These are phyloP conservation scores for Salvelinus fontinalis DNA, from an alignment of 2,113 vertebrate species.

Conservation along the genomic window DNA sequence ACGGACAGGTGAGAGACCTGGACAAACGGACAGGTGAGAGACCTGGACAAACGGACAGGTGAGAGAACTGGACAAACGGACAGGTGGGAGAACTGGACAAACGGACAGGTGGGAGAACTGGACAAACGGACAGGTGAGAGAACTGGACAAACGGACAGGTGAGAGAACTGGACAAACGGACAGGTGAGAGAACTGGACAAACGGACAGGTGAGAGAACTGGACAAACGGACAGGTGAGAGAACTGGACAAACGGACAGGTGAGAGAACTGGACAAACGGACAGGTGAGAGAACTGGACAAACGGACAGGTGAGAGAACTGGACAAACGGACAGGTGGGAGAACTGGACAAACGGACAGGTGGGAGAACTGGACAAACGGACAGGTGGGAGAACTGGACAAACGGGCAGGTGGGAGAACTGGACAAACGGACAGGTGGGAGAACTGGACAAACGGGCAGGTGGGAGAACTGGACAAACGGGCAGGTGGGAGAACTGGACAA, in stretches of 20 bases:
- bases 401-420: slow-evolving; percentile 77
- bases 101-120: slow-evolving; percentile 77
- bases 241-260: slow-evolving; percentile 80
- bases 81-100: slow-evolving; percentile 84
- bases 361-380: slow-evolving; percentile 82
- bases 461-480: slow-evolving; percentile 82
- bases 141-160: slow-evolving; percentile 79
- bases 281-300: slow-evolving; percentile 85
- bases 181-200: slow-evolving; percentile 85
- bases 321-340: slow-evolving; percentile 78
- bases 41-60: slow-evolving; percentile 80
- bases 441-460: slow-evolving; percentile 79
- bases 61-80: slow-evolving; percentile 82
- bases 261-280: slow-evolving; percentile 82
- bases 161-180: slow-evolving; percentile 82
- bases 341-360: slow-evolving; percentile 79
- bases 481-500: slow-evolving; percentile 85
- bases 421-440: slow-evolving; percentile 78
- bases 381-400: slow-evolving; percentile 85
- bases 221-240: slow-evolving; percentile 78
- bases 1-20: slow-evolving; percentile 77
- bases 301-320: slow-evolving; percentile 77
- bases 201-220: slow-evolving; percentile 77
- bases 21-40: slow-evolving; percentile 78
- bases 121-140: slow-evolving; percentile 78